Base-by-base conservation (phyloP, 2,113 vertebrate genomes). In the Erinaceus europaeus region DNA sequence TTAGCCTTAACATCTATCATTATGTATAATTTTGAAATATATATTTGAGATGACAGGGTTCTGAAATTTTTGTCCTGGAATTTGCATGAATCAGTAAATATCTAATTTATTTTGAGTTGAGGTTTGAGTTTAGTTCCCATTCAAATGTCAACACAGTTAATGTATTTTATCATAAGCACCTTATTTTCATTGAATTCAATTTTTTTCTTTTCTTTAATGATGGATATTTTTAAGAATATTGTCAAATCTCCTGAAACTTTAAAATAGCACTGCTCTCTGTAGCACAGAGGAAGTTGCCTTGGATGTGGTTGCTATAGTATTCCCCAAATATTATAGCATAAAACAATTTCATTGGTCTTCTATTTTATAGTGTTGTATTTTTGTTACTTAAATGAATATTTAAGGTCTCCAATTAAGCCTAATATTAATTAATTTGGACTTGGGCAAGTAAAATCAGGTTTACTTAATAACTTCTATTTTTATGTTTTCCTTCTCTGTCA, bases 381-480 rank as follows among this genome's bases (percentile, higher is more conserved):
- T 86, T 67, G 3, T 81, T 44, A 32, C 25, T 17, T 53, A 42
- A 83, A 79, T 64, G 23, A 9, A 65, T 74, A 59, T 64, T 69
- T 75, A 89, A 65, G 9, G 5, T 67, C 27, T 88, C 18, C 23
- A 86, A 32, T 88, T 88, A 88, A 55, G 17, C 1, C 27, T 48
- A 85, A 27, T 85, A 20, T 48, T 78, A 88, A 90, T 81, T 82
- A 67, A 72, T 67, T 53, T 93, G 68, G 18, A 2, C 15, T 76
- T 89, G 6, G 29, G 32, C 55, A 75, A 80, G 23, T 76, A 71
- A 86, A 68, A 53, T 82, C 36, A 72, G 18, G n/a, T 59, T 75
- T 48, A 75, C 36, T 79, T 57, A 80, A 61, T 80, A 21, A 75
- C 40, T 80, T 80, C 48, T 76, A 55, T 38, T 91, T 93, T 87